Conservation (phyloP, 2,888 invertebrate genomes). For the Nineta flava region DNA sequence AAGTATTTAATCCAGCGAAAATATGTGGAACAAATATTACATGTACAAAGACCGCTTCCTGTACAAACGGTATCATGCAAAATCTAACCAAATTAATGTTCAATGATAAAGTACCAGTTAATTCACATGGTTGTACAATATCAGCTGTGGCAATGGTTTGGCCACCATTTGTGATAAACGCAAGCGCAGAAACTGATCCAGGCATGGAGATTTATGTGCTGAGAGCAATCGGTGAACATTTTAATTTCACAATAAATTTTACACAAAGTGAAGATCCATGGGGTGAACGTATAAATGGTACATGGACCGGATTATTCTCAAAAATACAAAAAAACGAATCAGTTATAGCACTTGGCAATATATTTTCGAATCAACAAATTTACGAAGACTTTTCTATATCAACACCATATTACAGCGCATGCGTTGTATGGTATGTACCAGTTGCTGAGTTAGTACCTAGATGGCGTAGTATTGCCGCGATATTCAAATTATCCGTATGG, state of each 20-base stretch:
- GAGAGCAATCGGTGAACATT: conserved; percentile 11
- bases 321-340: conserved; percentile 23
- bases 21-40: neutral
- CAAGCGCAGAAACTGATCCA: neutral
- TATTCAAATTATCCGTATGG: conserved; percentile 35
- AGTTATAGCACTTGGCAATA: conserved; percentile 39
- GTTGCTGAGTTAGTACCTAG: conserved; percentile 30
- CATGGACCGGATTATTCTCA: conserved; percentile 36
- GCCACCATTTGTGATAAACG: conserved; percentile 17
- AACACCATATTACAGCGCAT: conserved; percentile 35
- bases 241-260: conserved; percentile 16
- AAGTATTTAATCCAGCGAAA: conserved; percentile 1
- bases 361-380: conserved; percentile 40
- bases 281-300: conserved; percentile 24
- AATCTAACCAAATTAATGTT: conserved; percentile 8
- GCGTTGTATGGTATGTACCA: conserved; percentile 41
- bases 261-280: conserved; percentile 29
- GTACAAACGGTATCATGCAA: conserved; percentile 10
- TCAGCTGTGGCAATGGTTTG: conserved; percentile 13
- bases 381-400: conserved; percentile 38
- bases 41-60: conserved; percentile 7
- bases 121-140: conserved; percentile 13
- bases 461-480: conserved; percentile 35
- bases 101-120: conserved; percentile 4
- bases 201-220: conserved; percentile 17